Percentiles rank a stretch among this genome's conserved stretches.
phyloP scores from a whole-genome alignment of 2,888 invertebrate genomes.

The Druceiella hillmani region DNA sequence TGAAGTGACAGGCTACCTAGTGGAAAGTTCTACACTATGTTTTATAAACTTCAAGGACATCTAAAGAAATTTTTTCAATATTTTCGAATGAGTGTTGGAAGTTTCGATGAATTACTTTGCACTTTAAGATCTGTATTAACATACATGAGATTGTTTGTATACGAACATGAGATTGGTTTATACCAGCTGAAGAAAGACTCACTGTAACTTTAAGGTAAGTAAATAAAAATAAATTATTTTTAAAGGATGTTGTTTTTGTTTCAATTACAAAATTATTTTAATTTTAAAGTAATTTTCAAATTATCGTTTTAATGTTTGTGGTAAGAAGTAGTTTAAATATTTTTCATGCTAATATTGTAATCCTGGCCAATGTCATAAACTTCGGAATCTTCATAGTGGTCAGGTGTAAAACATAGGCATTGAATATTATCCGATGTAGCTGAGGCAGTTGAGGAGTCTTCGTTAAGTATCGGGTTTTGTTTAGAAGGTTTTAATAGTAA shows the following conservation, averaged over 20 bases:
- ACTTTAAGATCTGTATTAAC: slow-evolving; percentile 8
- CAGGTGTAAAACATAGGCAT: too few species aligned
- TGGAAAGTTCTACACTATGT: too few species aligned
- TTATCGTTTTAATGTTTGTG: slow-evolving; percentile 3
- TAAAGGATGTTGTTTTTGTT: slow-evolving; percentile 6
- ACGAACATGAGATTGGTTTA: slow-evolving; percentile 7
- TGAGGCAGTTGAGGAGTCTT: slow-evolving; percentile 4
- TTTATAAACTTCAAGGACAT: too few species aligned
- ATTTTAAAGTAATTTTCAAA: slow-evolving; percentile 5
- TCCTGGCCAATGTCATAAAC: slow-evolving; percentile 9
- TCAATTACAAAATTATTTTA: slow-evolving; percentile 6
- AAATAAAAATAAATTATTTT: slow-evolving; percentile 6
- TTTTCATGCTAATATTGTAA: slow-evolving; percentile 8
- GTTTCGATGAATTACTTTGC: slow-evolving; percentile 9
- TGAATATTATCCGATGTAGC: slow-evolving; percentile 7
- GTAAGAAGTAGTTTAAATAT: slow-evolving; percentile 7
- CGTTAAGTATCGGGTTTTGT: slow-evolving; percentile 5
- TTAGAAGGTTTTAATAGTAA: slow-evolving; percentile 8
- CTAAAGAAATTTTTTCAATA: background rate
- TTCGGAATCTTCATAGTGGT: slow-evolving; percentile 11
- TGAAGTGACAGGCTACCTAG: too few species aligned
- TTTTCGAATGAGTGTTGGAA: slow-evolving; percentile 6
- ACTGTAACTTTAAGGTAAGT: slow-evolving; percentile 9
- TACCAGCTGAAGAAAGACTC: slow-evolving; percentile 9
- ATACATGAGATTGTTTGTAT: slow-evolving; percentile 8